These are phyloP conservation scores for Tenthredo livida DNA, from an alignment of 2,888 invertebrate species.

Conservation along the genomic window DNA sequence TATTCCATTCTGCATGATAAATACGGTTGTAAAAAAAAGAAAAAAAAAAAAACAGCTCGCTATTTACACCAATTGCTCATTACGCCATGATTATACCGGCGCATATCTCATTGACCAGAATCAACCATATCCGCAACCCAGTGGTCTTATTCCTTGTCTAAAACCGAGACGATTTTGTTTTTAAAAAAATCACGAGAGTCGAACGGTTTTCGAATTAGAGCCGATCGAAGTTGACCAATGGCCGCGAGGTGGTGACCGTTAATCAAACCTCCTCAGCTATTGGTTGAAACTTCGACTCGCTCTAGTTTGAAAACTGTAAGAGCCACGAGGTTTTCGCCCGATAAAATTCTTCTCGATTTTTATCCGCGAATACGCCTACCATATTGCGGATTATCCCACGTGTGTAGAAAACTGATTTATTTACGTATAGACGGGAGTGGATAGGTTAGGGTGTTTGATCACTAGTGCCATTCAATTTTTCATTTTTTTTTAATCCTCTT, in stretches of 20 bases:
- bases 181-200: neutral
- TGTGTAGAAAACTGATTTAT: neutral
- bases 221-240: neutral
- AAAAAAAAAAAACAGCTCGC: neutral
- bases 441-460: conserved; percentile 2
- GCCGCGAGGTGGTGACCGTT: neutral
- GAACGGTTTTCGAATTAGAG: neutral
- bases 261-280: neutral
- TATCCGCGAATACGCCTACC: neutral
- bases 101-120: neutral
- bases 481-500: neutral
- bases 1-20: neutral
- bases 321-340: neutral
- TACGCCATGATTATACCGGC: too few species aligned
- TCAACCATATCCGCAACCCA: neutral
- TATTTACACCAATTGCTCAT: neutral
- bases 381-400: neutral
- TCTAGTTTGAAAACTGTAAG: neutral
- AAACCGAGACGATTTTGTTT: conserved; percentile 10
- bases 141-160: neutral
- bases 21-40: neutral
- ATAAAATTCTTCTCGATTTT: neutral
- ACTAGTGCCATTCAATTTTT: neutral
- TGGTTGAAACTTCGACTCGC: neutral
- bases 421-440: neutral